A percentile compares a stretch with the other conserved stretches of the same genome.
These are phyloP conservation scores for Sceloporus undulatus DNA, from an alignment of 2,113 vertebrate species.

Conservation along the genomic window DNA sequence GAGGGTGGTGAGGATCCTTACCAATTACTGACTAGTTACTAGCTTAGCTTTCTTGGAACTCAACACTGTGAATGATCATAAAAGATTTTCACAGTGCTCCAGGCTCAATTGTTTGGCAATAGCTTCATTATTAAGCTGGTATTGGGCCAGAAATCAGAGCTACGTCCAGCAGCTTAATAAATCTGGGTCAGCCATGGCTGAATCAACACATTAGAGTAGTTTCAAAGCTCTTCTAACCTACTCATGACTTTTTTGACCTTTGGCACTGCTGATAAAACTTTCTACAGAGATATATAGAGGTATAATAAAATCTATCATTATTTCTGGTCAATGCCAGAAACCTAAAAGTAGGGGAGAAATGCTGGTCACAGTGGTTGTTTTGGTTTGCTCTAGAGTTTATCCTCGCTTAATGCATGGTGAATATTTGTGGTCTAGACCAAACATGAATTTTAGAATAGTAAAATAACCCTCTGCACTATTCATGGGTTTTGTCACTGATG, in stretches of 20 bases:
- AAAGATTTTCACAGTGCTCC: background rate
- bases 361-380: background rate
- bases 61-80: constrained; percentile 27
- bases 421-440: too few species aligned
- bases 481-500: background rate
- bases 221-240: background rate
- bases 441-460: background rate
- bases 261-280: background rate
- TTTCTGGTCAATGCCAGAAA: background rate
- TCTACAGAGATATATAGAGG: background rate
- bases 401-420: background rate
- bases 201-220: background rate
- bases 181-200: background rate
- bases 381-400: background rate
- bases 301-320: background rate
- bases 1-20: constrained; percentile 23
- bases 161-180: background rate
- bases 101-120: background rate
- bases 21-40: constrained; percentile 20
- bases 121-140: background rate
- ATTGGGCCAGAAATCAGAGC: background rate
- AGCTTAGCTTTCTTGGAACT: constrained; percentile 19
- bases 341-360: background rate
- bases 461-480: background rate
- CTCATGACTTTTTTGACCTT: background rate